Evolutionary conservation across 2,113 vertebrate genomes (phyloP), one percentile per base, ranked within the genome.

Genomic region (Hypomesus transpacificus): DNA sequence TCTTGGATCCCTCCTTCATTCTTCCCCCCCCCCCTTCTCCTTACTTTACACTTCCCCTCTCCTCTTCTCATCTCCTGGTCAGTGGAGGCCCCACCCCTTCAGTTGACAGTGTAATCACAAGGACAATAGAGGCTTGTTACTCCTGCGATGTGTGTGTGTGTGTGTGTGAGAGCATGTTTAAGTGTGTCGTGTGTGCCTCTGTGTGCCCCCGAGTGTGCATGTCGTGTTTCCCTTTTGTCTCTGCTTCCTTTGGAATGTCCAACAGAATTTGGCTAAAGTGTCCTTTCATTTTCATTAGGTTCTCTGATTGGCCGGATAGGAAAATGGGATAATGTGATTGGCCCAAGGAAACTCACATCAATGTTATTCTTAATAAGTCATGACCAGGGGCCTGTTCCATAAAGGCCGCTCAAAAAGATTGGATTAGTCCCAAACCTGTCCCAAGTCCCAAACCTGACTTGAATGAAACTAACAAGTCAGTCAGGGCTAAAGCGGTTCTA

Each of bases 121-220:
- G 61, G 31, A 63, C 61, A 34, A 31, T 59, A 59, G 57, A 21
- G 20, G 57, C 20, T 59, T 59, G 57, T 59, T 59, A 22, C 57
- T 59, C 1, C 21, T 34, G 61, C 53, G 16, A 16, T 63, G 61
- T 63, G 61, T 63, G 61, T 31, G 28, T 31, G 60, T 62, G 61
- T 63, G 24, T 26, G 60, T 62, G 61, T 63, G 24, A 3, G 24
- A 28, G 60, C 28, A 26, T 62, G 26, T 62, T 24, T 28, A 26
- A 14, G 60, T 62, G 60, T 63, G 22, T 62, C 28, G 60, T 28
- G 60, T 31, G 24, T 28, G n/a, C n/a, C 24, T 24, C 22, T 62
- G 58, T 14, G 58, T 22, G 58, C 14, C 13, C 14, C 16, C 31
- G 28, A 17, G 61, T 59, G 57, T 59, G 57, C 24, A 20, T 59